These are phyloP conservation scores for Archocentrus centrarchus DNA, from an alignment of 2,113 vertebrate species.

Conservation along the genomic window DNA sequence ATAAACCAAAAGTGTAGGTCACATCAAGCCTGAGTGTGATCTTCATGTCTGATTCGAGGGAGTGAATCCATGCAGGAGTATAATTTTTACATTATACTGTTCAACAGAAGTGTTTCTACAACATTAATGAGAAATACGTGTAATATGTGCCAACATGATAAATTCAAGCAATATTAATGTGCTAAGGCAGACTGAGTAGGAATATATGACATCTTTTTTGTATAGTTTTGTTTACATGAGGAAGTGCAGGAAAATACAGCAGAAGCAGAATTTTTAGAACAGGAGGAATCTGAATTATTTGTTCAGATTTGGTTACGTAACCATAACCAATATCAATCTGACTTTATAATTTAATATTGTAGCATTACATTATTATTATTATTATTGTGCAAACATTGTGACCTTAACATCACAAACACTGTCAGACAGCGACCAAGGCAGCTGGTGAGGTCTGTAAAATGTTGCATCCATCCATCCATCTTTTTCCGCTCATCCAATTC, in stretches of 20 bases:
- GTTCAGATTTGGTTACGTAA: background rate
- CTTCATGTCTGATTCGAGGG: fast-evolving
- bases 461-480: no score
- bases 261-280: background rate
- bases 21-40: background rate
- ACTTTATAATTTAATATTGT: fast-evolving
- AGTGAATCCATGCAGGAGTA: background rate
- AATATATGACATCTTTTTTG: background rate
- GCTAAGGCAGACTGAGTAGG: background rate
- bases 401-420: background rate
- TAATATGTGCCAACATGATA: background rate
- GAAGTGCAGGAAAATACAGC: background rate
- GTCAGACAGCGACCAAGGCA: background rate
- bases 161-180: background rate
- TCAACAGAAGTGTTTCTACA: background rate
- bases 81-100: background rate
- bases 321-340: background rate
- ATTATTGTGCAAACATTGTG: background rate
- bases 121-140: background rate
- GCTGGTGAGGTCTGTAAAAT: background rate
- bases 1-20: background rate
- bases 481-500: no score
- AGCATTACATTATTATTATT: background rate
- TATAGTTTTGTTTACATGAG: background rate
- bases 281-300: background rate